Conservation (phyloP, 2,888 invertebrate genomes). For the Stenodera caucasica region DNA sequence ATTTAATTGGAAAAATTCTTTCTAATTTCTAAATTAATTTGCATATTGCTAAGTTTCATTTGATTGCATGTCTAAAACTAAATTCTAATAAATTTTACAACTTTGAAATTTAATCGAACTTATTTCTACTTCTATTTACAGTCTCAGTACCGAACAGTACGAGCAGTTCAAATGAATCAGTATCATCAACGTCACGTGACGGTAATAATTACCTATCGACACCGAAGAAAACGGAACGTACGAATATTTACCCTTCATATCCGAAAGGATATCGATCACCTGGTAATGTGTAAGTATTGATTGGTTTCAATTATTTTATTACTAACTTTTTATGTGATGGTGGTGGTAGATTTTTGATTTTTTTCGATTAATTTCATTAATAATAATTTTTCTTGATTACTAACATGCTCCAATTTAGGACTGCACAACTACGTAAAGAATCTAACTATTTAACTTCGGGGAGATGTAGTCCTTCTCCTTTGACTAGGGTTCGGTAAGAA, state of each 20-base stretch:
- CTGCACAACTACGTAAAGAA: conserved; percentile 43
- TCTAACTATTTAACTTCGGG: conserved; percentile 49
- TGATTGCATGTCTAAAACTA: neutral
- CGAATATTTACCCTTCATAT: conserved; percentile 57
- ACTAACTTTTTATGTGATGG: too few relatives aligned
- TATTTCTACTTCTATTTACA: too few relatives aligned
- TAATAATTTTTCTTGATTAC: conserved; percentile 21
- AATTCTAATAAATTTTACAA: neutral
- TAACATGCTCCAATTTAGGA: neutral
- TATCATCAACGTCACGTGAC: conserved; percentile 69
- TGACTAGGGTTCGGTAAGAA: conserved; percentile 45
- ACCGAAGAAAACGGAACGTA: conserved; percentile 64
- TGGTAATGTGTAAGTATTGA: conserved; percentile 56
- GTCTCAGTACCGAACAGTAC: conserved; percentile 57
- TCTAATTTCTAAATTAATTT: too few relatives aligned
- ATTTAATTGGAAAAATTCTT: too few relatives aligned
- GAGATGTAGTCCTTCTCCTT: conserved; percentile 48
- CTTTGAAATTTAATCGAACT: neutral
- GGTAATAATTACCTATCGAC: conserved; percentile 44
- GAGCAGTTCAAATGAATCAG: conserved; percentile 85
- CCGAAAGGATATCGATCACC: conserved; percentile 57
- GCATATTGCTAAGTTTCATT: too few relatives aligned
- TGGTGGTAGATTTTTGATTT: too few relatives aligned
- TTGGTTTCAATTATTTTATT: too few relatives aligned
- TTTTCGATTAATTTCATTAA: conserved; percentile 5